Percentiles rank a stretch among this genome's conserved stretches.
phyloP scores from a whole-genome alignment of 2,113 vertebrate species.

The Barnardius zonarius region DNA sequence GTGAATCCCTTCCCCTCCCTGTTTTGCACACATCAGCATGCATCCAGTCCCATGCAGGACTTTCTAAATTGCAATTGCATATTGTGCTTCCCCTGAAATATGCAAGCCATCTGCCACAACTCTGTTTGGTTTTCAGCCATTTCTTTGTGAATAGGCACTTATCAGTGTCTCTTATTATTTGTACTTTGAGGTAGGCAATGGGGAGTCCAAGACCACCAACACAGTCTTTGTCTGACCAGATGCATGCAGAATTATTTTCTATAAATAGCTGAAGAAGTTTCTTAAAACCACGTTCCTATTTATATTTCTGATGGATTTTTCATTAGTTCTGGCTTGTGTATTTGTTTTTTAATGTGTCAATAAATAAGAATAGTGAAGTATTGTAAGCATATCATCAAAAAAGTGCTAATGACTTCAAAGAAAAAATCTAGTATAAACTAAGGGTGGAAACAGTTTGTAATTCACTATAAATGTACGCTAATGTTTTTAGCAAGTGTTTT shows the following conservation, averaged over 20 bases:
- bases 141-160: constrained; percentile 61
- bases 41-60: not conserved
- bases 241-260: constrained; percentile 52
- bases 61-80: constrained; percentile 11
- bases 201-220: constrained; percentile 65
- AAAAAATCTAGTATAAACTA: not conserved
- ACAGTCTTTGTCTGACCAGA: constrained; percentile 35
- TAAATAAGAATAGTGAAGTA: not conserved
- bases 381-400: not conserved
- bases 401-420: not conserved
- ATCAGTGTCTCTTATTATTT: constrained; percentile 40
- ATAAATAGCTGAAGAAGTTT: constrained; percentile 30
- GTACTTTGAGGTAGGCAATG: constrained; percentile 33
- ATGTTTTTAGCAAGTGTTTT: not conserved
- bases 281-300: not conserved
- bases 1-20: not conserved
- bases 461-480: not conserved
- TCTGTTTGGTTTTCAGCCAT: constrained; percentile 43
- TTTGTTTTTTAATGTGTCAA: not conserved
- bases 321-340: not conserved
- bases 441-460: not conserved
- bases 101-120: constrained; percentile 62
- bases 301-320: not conserved
- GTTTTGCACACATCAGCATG: not conserved
- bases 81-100: constrained; percentile 44